Conservation (phyloP, 1,140 invertebrate genomes). For the Conus ventricosus region DNA sequence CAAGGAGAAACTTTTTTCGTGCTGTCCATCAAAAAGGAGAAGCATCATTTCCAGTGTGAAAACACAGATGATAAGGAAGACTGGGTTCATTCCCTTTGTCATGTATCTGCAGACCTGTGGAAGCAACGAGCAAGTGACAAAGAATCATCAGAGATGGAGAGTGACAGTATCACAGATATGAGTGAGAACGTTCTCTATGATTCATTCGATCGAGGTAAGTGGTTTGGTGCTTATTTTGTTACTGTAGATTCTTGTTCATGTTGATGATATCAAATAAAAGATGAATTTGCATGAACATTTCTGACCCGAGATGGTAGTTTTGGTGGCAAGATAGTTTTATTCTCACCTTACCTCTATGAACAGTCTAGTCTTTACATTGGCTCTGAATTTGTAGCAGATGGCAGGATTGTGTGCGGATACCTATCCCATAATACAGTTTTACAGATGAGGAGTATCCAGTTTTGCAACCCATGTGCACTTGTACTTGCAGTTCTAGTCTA, state of each 20-base stretch:
- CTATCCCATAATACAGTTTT: too few relatives aligned
- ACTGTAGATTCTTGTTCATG: background rate
- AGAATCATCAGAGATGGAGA: background rate
- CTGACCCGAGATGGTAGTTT: too few relatives aligned
- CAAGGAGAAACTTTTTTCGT: conserved; percentile 17
- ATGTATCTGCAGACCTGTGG: background rate
- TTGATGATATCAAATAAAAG: too few relatives aligned
- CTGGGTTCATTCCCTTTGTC: conserved; percentile 31
- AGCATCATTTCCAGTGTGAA: conserved; percentile 28
- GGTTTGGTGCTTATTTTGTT: background rate
- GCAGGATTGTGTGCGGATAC: too few relatives aligned
- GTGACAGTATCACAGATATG: background rate
- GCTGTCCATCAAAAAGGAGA: conserved; percentile 37
- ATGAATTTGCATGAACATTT: too few relatives aligned
- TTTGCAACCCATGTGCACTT: too few relatives aligned
- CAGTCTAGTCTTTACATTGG: too few relatives aligned
- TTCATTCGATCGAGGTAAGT: conserved; percentile 9
- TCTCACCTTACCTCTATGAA: too few relatives aligned
- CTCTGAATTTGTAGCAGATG: too few relatives aligned
- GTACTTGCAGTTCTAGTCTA: too few relatives aligned
- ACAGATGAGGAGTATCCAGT: too few relatives aligned
- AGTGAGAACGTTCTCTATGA: conserved; percentile 28
- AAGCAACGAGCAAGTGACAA: conserved; percentile 16
- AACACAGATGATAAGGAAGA: background rate
- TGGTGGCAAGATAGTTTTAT: too few relatives aligned